Base-by-base conservation (phyloP, 2,113 vertebrate species). In the Chinchilla lanigera region DNA sequence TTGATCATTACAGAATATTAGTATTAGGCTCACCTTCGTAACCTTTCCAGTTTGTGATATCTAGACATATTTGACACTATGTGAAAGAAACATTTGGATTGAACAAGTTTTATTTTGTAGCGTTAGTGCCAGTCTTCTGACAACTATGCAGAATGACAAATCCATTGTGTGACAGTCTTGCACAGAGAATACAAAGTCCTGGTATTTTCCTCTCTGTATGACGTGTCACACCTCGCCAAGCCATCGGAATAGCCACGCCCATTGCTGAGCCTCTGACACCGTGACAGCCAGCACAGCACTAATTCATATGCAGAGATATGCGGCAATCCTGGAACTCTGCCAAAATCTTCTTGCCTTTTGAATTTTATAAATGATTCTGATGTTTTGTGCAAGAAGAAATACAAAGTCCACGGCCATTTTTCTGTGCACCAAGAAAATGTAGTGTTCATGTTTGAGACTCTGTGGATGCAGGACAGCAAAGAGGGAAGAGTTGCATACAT, bases 251-350 rank as follows among this genome's bases (percentile, higher is more conserved):
- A 88, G 50, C 71, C 81, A 65, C 63, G 54, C 54, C n/a, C 28
- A 63, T 35, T 83, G n/a, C 71, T 56, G 47, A 88, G 80, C 22
- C n/a, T 44, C 30, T 0, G 0, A 4, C 0, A 3, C 26, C 7
- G 9, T 10, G 47, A 83, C 86, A 80, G 41, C 11, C 5, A 63
- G 52, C 77, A 61, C 24, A n/a, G 52, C 13, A 50, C 33, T 71
- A 20, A 94, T 94, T 89, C 88, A 86, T 60, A 77, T 58, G 44
- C 19, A 2, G 41, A 38, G 80, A n/a, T 58, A 3, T 80, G 41
- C 94, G 88, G 89, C 97, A 93, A 96, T 96, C 69, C 91, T 97
- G 67, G 93, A 93, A 94, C 78, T 81, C 80, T 97, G 89, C 90
- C 94, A 52, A 97, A 86, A 69, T 30, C 5, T 14, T 97, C 97